Conservation (phyloP, 2,888 invertebrate species). For the Scaptodrosophila latifasciaeformis region DNA sequence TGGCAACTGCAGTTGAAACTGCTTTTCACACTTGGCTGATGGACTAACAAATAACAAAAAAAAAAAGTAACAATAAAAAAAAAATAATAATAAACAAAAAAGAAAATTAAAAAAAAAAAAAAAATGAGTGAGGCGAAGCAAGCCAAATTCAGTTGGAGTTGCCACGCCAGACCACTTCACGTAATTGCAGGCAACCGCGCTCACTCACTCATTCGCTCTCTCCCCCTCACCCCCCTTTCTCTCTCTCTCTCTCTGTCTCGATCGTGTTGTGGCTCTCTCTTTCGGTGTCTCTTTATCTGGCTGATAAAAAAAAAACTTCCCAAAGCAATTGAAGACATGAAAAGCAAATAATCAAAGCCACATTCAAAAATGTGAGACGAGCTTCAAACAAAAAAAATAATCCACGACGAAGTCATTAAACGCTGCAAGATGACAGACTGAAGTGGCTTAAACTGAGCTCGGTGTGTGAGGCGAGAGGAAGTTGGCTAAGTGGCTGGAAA, state of each 20-base stretch:
- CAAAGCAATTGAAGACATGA: conserved; percentile 11
- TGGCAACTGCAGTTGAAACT: conserved; percentile 36
- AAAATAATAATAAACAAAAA: not conserved
- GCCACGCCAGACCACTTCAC: conserved; percentile 28
- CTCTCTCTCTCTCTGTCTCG: no score
- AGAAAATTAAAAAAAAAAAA: not conserved
- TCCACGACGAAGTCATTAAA: conserved; percentile 43
- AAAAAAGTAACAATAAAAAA: not conserved
- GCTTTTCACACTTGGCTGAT: conserved; percentile 42
- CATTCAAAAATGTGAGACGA: conserved; percentile 26
- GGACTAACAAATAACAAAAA: conserved; percentile 26
- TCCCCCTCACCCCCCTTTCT: no score
- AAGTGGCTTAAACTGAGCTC: no score
- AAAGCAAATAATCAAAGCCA: conserved; percentile 5
- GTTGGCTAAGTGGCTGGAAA: conserved; percentile 15
- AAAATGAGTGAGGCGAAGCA: no score
- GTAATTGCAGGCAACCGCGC: conserved; percentile 22
- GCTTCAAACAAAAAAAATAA: conserved; percentile 48
- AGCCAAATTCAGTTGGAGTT: no score
- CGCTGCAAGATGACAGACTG: conserved; percentile 10
- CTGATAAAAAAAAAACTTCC: conserved; percentile 5
- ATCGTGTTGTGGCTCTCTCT: no score
- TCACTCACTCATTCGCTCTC: no score
- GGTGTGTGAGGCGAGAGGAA: not conserved
- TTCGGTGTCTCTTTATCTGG: no score